A percentile compares a stretch with the other conserved stretches of the same genome.
Evolutionary conservation across 1,140 invertebrate genomes (phyloP).

Genomic region (Papilio glaucus): DNA sequence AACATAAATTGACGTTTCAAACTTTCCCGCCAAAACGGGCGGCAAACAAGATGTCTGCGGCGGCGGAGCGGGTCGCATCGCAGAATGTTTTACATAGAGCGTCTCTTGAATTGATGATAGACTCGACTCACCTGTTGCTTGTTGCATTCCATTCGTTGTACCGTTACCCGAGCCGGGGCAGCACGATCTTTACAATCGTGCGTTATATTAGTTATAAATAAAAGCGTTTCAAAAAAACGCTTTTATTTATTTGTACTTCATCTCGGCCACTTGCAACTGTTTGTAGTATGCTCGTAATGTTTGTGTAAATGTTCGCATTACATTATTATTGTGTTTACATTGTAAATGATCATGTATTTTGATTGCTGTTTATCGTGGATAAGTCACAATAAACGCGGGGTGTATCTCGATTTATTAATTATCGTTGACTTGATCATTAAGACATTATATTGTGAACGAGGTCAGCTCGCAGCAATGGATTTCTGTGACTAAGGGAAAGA

Average conservation of each 20-base stretch:
- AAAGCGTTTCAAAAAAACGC: no score
- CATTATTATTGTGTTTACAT: conserved; percentile 7
- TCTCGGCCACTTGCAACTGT: conserved; percentile 25
- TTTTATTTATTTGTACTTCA: conserved; percentile 32
- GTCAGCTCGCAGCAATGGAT: not conserved
- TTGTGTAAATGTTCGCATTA: conserved; percentile 10
- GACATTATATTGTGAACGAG: no score
- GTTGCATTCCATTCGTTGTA: conserved; percentile 33
- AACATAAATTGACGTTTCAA: not conserved
- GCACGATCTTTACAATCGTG: conserved; percentile 29
- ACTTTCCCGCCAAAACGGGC: conserved; percentile 25
- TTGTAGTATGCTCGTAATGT: conserved; percentile 13
- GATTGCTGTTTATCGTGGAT: not conserved
- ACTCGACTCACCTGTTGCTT: conserved; percentile 29
- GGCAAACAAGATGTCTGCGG: conserved; percentile 28
- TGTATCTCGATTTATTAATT: not conserved
- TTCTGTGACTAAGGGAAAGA: not conserved
- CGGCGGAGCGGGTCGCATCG: not conserved
- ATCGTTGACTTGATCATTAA: not conserved
- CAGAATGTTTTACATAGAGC: conserved; percentile 28
- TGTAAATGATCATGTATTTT: conserved; percentile 4
- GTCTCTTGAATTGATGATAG: conserved; percentile 35
- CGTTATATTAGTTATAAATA: no score
- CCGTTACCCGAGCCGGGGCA: conserved; percentile 19
- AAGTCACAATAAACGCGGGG: conserved; percentile 13